phyloP scores from a whole-genome alignment of 2,888 invertebrate genomes.

The Andrena fulva region DNA sequence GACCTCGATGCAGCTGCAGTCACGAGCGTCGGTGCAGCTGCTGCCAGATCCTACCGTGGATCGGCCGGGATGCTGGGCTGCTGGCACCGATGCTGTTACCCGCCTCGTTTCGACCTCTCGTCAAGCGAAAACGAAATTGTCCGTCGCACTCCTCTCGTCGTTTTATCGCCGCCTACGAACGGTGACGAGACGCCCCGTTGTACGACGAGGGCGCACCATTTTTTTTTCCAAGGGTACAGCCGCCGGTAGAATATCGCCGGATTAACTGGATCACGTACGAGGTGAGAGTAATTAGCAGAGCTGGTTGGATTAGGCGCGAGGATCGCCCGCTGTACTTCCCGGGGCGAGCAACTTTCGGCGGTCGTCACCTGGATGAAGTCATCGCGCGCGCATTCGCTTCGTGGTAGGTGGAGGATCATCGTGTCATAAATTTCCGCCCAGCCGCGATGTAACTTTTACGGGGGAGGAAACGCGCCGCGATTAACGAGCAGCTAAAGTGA shows the following conservation, averaged over 20 bases:
- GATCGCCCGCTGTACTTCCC: no score
- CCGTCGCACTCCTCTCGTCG: constrained; percentile 65
- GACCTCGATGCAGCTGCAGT: constrained; percentile 68
- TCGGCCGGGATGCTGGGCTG: constrained; percentile 58
- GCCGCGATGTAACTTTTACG: constrained; percentile 54
- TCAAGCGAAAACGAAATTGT: constrained; percentile 77
- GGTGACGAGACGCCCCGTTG: constrained; percentile 21
- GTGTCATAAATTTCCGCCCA: constrained; percentile 39
- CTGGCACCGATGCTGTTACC: constrained; percentile 63
- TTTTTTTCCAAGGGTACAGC: constrained; percentile 26
- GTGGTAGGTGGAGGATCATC: constrained; percentile 8
- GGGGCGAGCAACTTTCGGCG: no score
- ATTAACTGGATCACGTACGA: background rate
- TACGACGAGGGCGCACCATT: constrained; percentile 9
- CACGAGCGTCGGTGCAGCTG: constrained; percentile 66
- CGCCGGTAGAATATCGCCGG: background rate
- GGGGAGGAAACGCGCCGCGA: constrained; percentile 34
- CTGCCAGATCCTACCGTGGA: constrained; percentile 65
- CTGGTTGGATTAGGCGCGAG: background rate
- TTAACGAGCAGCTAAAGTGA: constrained; percentile 27
- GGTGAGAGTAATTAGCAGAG: background rate
- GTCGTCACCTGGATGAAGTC: no score
- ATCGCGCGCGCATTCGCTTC: no score
- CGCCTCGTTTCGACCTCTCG: constrained; percentile 75
- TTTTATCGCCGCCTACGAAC: constrained; percentile 68